Conservation (phyloP, 2,888 invertebrate genomes). For the Ophioninae sp. region DNA sequence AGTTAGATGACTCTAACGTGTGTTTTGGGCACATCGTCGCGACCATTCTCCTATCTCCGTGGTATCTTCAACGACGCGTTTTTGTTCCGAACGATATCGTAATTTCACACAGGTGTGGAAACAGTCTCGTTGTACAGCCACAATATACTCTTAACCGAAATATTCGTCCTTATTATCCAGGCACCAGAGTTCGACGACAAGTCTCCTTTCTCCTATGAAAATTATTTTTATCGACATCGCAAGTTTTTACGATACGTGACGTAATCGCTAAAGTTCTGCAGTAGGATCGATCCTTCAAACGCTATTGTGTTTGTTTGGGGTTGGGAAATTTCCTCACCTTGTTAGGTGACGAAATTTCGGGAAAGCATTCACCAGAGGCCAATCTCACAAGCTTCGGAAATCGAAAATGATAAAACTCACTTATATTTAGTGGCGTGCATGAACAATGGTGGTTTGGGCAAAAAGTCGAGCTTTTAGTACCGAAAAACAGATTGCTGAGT, state of each 20-base stretch:
- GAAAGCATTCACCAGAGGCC: background rate
- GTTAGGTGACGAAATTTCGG: background rate
- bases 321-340: too few relatives aligned
- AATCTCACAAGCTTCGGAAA: background rate
- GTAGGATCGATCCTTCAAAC: background rate
- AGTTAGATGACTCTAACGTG: constrained; percentile 77
- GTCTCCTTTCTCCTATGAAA: background rate
- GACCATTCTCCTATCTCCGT: constrained; percentile 68
- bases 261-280: background rate
- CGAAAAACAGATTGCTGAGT: too few relatives aligned
- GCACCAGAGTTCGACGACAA: background rate
- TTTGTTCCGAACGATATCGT: constrained; percentile 37
- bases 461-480: too few relatives aligned
- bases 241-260: background rate
- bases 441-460: too few relatives aligned
- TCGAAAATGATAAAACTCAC: background rate
- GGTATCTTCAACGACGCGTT: constrained; percentile 57
- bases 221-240: background rate
- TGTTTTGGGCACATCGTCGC: constrained; percentile 71
- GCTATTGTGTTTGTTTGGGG: too few relatives aligned
- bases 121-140: constrained; percentile 23
- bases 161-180: constrained; percentile 12
- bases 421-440: too few relatives aligned
- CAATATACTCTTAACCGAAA: constrained; percentile 36
- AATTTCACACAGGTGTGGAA: constrained; percentile 20